These are phyloP conservation scores for Micrastur ruficollis DNA, from an alignment of 2,797 vertebrate species.

Conservation along the genomic window DNA sequence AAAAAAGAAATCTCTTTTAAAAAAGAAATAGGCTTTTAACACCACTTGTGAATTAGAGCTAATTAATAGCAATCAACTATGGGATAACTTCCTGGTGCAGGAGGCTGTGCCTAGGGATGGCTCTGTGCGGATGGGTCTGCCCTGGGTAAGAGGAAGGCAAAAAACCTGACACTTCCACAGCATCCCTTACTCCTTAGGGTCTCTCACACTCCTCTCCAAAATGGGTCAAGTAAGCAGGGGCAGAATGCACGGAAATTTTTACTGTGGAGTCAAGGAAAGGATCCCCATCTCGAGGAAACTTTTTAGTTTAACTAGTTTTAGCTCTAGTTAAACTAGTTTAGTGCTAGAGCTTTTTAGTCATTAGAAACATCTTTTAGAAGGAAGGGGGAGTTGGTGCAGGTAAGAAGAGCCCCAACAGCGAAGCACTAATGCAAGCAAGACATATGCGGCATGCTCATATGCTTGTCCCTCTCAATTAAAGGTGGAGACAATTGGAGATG, in stretches of 20 bases:
- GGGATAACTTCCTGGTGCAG: background rate
- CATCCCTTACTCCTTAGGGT: background rate
- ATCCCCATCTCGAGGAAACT: background rate
- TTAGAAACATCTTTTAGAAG: background rate
- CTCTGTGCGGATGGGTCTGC: background rate
- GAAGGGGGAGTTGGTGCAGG: background rate
- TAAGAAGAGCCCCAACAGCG: background rate
- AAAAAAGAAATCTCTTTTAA: background rate
- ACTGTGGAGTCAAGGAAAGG: background rate
- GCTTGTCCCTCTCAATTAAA: constrained; percentile 47
- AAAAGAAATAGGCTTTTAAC: background rate
- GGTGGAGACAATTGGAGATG: constrained; percentile 79
- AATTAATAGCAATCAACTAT: background rate
- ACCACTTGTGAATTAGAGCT: background rate
- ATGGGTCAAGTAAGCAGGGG: background rate
- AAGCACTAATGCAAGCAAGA: background rate
- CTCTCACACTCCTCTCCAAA: background rate
- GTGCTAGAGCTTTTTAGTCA: background rate
- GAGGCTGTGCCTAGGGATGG: background rate
- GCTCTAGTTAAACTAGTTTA: too few relatives aligned
- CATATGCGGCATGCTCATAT: background rate
- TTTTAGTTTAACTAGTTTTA: too few relatives aligned
- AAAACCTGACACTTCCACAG: background rate
- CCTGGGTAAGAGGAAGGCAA: background rate
- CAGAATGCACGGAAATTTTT: background rate